phyloP scores from a whole-genome alignment of 2,797 vertebrate species.

The Sebastes steindachneri region DNA sequence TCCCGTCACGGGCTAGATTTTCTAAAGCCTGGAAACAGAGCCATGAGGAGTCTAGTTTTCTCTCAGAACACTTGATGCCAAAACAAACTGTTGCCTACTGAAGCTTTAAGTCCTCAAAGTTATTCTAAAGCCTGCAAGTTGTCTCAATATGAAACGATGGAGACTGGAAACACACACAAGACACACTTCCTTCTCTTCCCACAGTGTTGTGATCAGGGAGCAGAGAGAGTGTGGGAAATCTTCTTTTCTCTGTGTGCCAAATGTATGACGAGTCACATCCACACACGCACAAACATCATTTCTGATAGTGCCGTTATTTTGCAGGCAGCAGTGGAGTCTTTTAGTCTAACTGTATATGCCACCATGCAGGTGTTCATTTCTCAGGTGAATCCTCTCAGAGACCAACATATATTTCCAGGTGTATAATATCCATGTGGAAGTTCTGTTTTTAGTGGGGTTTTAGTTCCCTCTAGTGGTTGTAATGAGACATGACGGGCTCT shows the following conservation, averaged over 20 bases:
- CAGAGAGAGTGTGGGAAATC: constrained; percentile 56
- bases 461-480: constrained; percentile 55
- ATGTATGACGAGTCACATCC: background rate
- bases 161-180: constrained; percentile 17
- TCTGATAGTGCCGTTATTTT: background rate
- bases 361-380: background rate
- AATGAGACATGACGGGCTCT: background rate
- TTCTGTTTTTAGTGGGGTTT: background rate
- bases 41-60: too few species aligned
- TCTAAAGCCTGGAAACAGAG: too few species aligned
- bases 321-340: background rate
- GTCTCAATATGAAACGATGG: background rate
- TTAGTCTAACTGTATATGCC: background rate
- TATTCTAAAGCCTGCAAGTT: background rate
- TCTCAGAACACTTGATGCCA: too few species aligned
- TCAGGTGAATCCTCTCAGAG: background rate
- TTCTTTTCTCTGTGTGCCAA: background rate
- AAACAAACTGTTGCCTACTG: too few species aligned
- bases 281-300: background rate
- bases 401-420: background rate
- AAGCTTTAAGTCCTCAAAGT: background rate
- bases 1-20: too few species aligned
- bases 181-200: constrained; percentile 30
- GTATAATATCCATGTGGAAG: background rate
- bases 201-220: constrained; percentile 34